phyloP scores from a whole-genome alignment of 2,888 invertebrate species.

The Anticlea derivata region DNA sequence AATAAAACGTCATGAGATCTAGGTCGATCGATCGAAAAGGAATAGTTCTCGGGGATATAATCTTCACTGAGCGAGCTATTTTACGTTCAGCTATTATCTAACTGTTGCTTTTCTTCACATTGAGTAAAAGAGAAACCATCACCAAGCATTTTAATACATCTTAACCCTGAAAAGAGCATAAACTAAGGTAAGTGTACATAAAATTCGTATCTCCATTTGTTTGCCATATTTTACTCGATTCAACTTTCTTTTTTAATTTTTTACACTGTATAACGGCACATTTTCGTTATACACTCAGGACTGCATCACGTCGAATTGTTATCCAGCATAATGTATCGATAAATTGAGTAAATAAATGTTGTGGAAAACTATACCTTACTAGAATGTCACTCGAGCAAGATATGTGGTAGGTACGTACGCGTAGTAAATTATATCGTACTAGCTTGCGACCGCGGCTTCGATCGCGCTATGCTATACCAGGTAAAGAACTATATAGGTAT shows the following conservation, averaged over 20 bases:
- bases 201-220: conserved; percentile 55
- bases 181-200: conserved; percentile 63
- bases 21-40: conserved; percentile 48
- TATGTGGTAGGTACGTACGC: conserved; percentile 43
- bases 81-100: conserved; percentile 44
- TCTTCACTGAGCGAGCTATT: conserved; percentile 32
- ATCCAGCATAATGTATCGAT: conserved; percentile 19
- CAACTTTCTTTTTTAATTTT: conserved; percentile 59
- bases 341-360: conserved; percentile 33
- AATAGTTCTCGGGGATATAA: conserved; percentile 28
- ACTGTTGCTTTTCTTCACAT: conserved; percentile 43
- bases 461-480: too few species aligned
- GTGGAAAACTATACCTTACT: conserved; percentile 47
- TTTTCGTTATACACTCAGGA: conserved; percentile 41
- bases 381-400: conserved; percentile 57
- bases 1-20: conserved; percentile 68
- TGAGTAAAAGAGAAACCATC: conserved; percentile 31
- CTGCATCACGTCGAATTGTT: conserved; percentile 28
- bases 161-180: conserved; percentile 55
- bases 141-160: conserved; percentile 21
- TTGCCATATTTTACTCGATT: conserved; percentile 79
- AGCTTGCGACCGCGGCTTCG: too few species aligned
- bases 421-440: conserved; percentile 30
- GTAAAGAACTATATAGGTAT: too few species aligned
- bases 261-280: conserved; percentile 41